Conservation (phyloP, 2,888 invertebrate species). For the Epirrita christyi region DNA sequence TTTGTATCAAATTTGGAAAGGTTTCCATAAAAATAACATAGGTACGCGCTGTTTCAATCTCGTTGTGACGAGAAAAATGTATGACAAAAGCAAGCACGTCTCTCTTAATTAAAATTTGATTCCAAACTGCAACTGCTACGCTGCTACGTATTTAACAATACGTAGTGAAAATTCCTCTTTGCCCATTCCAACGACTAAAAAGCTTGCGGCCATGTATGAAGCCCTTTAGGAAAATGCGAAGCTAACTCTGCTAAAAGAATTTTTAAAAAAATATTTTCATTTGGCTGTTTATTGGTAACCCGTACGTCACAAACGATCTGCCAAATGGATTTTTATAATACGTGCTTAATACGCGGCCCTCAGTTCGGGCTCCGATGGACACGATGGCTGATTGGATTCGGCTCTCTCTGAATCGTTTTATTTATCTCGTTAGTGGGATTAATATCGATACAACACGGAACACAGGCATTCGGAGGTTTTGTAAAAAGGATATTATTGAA, state of each 20-base stretch:
- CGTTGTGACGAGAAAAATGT: too few species aligned
- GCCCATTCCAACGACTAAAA: too few species aligned
- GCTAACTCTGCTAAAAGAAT: neutral
- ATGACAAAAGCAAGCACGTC: too few species aligned
- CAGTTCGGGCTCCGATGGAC: neutral
- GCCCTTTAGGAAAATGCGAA: neutral
- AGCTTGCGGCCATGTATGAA: too few species aligned
- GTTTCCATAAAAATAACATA: too few species aligned
- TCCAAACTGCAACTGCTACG: too few species aligned
- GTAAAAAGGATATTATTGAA: too few species aligned
- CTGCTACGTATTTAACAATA: too few species aligned
- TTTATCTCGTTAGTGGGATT: constrained; percentile 27
- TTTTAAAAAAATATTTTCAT: constrained; percentile 6
- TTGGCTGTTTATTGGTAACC: neutral
- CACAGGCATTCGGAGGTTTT: neutral
- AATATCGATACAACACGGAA: constrained; percentile 7
- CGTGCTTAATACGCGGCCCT: neutral
- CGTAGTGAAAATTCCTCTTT: too few species aligned
- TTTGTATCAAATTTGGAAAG: too few species aligned
- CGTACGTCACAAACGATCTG: constrained; percentile 19
- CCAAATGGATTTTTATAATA: constrained; percentile 22
- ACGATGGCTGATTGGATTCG: constrained; percentile 21
- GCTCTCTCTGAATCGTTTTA: constrained; percentile 15
- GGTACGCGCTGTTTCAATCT: too few species aligned
- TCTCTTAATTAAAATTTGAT: too few species aligned